These are phyloP conservation scores for Diarsia dahlii DNA, from an alignment of 2,888 invertebrate genomes.

Conservation along the genomic window DNA sequence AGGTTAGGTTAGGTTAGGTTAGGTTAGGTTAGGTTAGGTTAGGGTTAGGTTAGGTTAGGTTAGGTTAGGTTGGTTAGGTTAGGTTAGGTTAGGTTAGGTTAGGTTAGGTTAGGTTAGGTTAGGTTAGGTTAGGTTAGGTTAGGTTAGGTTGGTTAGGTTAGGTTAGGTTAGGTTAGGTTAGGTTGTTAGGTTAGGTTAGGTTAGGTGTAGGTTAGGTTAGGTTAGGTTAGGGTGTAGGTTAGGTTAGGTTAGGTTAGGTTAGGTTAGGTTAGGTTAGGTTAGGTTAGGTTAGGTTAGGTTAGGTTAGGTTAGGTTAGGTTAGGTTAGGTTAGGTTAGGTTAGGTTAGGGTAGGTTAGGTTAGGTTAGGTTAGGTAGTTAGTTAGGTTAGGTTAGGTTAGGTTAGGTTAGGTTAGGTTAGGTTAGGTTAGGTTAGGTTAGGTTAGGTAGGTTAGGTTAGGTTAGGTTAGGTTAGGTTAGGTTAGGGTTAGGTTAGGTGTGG, in stretches of 20 bases:
- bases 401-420: conserved; percentile 40
- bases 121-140: conserved; percentile 44
- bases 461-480: conserved; percentile 38
- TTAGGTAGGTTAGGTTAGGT: conserved; percentile 24
- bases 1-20: too few species aligned
- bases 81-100: too few species aligned
- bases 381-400: conserved; percentile 60
- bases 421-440: conserved; percentile 22
- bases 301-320: conserved; percentile 57
- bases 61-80: too few species aligned
- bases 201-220: conserved; percentile 56
- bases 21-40: too few species aligned
- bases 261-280: conserved; percentile 50
- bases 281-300: conserved; percentile 56
- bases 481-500: conserved; percentile 60
- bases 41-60: too few species aligned
- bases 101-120: too few species aligned
- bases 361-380: conserved; percentile 63
- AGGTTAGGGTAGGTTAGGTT: conserved; percentile 62
- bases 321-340: conserved; percentile 58
- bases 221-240: too few species aligned
- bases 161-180: conserved; percentile 56
- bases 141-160: conserved; percentile 56
- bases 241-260: conserved; percentile 56
- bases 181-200: conserved; percentile 58